Evolutionary conservation across 2,113 vertebrate species (phyloP).

Genomic region (Oreotrochilus melanogaster): DNA sequence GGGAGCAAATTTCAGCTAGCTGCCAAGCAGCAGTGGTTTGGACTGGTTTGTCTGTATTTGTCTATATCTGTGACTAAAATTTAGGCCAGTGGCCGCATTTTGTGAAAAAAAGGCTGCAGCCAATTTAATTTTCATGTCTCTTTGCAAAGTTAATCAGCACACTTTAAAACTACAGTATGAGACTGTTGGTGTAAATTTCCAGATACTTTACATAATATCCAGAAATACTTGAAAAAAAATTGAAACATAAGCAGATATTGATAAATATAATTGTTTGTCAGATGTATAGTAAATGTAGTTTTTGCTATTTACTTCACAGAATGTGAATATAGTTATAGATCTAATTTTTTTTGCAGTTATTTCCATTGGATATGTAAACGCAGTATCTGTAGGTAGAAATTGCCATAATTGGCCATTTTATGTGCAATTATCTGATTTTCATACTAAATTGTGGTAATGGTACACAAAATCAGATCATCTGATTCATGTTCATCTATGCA

Average conservation of each 20-base stretch:
- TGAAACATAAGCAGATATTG: neutral
- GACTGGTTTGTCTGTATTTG: neutral
- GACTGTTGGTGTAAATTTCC: neutral
- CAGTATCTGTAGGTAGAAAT: neutral
- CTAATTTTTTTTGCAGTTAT: neutral
- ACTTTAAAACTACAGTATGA: neutral
- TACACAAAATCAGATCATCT: neutral
- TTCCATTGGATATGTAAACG: neutral
- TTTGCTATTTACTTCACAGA: neutral
- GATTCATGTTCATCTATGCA: neutral
- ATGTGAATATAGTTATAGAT: neutral
- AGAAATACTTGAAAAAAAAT: neutral
- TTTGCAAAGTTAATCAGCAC: neutral
- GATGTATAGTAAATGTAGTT: neutral
- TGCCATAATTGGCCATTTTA: neutral
- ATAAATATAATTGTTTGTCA: neutral
- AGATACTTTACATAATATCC: neutral
- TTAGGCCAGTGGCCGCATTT: neutral
- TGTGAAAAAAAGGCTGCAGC: neutral
- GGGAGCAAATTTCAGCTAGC: neutral
- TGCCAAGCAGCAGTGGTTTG: neutral
- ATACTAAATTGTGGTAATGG: neutral
- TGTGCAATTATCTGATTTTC: conserved; percentile 6
- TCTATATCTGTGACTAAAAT: neutral
- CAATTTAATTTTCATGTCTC: neutral